A percentile compares a stretch with the other conserved stretches of the same genome.
Conservation (phyloP, 2,888 invertebrate genomes). For the Brassicogethes aeneus region DNA sequence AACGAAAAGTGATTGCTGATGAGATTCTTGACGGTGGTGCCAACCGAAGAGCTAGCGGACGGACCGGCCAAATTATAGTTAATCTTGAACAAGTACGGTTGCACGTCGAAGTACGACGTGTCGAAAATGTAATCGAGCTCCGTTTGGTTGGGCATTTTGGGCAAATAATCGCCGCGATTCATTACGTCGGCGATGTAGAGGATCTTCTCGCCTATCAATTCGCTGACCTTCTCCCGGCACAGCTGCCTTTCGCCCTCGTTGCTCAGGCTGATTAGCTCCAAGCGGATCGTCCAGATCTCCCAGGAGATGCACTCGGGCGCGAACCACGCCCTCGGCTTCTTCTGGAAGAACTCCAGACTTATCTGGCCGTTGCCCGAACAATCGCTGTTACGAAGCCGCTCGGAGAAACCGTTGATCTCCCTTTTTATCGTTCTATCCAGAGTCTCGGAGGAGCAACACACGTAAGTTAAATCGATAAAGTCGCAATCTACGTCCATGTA, state of each 20-base stretch:
- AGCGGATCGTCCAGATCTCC: conserved; percentile 96
- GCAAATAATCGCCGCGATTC: conserved; percentile 93
- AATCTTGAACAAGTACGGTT: conserved; percentile 94
- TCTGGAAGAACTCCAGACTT: conserved; percentile 91
- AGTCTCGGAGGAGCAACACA: conserved; percentile 80
- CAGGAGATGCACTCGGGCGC: conserved; percentile 89
- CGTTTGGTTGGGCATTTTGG: conserved; percentile 88
- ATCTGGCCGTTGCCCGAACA: conserved; percentile 72
- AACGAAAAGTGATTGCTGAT: no score
- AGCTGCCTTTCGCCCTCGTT: conserved; percentile 82
- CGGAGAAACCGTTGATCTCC: conserved; percentile 71
- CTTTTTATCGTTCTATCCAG: conserved; percentile 63
- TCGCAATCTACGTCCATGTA: conserved; percentile 97
- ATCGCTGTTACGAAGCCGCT: conserved; percentile 61
- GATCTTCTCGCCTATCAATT: conserved; percentile 85
- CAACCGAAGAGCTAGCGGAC: conserved; percentile 63
- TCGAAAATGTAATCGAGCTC: conserved; percentile 93
- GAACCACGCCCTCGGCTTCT: conserved; percentile 85
- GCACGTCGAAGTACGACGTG: conserved; percentile 84
- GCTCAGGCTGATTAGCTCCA: conserved; percentile 78
- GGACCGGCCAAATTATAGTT: conserved; percentile 75
- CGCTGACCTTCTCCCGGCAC: conserved; percentile 80
- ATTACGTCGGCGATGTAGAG: conserved; percentile 91
- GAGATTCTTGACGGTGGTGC: conserved; percentile 83
- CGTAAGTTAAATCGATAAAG: conserved; percentile 96